Conservation (phyloP, 2,113 vertebrate species). For the Anhinga rufa region DNA sequence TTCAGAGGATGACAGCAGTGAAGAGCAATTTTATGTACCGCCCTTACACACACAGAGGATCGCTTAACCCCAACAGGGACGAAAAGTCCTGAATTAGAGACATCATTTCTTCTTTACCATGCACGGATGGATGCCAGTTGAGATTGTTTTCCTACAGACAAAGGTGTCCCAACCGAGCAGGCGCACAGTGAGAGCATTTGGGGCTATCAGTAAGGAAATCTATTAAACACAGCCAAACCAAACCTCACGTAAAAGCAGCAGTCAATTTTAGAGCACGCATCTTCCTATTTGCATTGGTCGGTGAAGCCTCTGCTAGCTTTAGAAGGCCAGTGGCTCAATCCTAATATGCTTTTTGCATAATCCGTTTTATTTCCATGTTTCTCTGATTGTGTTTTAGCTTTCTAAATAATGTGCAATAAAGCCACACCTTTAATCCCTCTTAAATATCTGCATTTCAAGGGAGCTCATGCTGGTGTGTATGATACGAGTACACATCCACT, state of each 20-base stretch:
- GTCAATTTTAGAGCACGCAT: not conserved
- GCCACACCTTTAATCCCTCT: not conserved
- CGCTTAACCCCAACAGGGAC: not conserved
- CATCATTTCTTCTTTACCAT: not conserved
- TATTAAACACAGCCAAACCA: not conserved
- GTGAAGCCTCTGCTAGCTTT: not conserved
- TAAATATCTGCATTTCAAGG: not conserved
- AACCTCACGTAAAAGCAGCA: not conserved
- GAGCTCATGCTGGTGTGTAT: not conserved
- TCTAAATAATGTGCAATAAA: not conserved
- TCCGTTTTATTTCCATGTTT: not conserved
- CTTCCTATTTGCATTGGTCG: fast-evolving
- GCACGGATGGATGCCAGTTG: not conserved
- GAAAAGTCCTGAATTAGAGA: not conserved
- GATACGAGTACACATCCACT: fast-evolving
- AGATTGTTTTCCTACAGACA: not conserved
- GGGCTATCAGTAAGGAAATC: not conserved
- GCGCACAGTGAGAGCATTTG: not conserved
- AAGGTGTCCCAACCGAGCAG: not conserved
- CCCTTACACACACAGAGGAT: not conserved
- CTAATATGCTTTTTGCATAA: not conserved
- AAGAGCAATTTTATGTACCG: not conserved
- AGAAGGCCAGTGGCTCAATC: not conserved
- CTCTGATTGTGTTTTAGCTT: not conserved
- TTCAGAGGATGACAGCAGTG: not conserved